Base-by-base conservation (phyloP, 2,113 vertebrate genomes). In the Pomatorhinus ruficollis region DNA sequence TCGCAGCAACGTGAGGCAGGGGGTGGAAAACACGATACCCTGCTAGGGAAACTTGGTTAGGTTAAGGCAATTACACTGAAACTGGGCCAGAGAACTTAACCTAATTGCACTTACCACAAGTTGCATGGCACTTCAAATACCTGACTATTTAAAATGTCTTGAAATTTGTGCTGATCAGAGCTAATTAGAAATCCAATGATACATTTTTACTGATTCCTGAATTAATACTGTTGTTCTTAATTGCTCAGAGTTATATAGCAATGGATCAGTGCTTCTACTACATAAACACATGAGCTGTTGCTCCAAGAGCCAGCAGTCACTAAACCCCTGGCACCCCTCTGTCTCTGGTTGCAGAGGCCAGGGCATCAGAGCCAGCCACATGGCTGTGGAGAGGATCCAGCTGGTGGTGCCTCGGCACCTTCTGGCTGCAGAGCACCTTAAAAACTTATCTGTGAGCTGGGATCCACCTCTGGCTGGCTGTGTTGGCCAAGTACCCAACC, bases 261-360 rank as follows among this genome's bases (percentile, higher is more conserved):
- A 25, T 53, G 39, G 24, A 70, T 65, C 59, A 59, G 45, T 10
- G 33, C 18, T 44, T 83, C 82, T 63, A 27, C 44, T 75, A 37
- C 23, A 27, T 10, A 42, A 83, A 35, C 28, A 14, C 12, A 3
- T 5, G 18, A 27, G 25, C n/a, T 65, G 16, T 24, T 49, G 10
- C 52, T 72, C 40, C 54, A 70, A 86, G 40, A 18, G 20, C 31
- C 23, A 2, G 5, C 10, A 45, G 33, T 6, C 70, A 56, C 44
- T 1, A 0, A 49, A 8, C 12, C 44, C 5, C 27, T 17, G 8
- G 44, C 1, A 4, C 11, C 7, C 3, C 59, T 53, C 37, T 10
- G 4, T 39, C 20, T 42, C 28, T 63, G 40, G 22, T 20, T 59
- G 52, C 65, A 88, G 61, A 70, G 35, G 45, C 30, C 28, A 61